Percentiles rank a stretch among this genome's conserved stretches.
Conservation (phyloP, 92 coral and sea anemone species). For the Virgularia gustaviana region DNA sequence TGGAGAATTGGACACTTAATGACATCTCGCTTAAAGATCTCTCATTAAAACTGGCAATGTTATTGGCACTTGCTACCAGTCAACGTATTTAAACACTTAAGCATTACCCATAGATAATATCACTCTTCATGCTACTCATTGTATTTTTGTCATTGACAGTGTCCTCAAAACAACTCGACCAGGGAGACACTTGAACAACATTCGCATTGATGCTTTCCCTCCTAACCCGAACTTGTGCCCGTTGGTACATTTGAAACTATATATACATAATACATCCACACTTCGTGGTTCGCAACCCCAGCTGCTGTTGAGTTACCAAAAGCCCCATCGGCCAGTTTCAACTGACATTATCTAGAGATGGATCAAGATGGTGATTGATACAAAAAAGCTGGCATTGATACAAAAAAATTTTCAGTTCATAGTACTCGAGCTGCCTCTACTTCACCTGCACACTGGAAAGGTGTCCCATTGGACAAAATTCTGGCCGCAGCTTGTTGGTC, state of each 20-base stretch:
- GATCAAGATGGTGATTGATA: constrained; percentile 24
- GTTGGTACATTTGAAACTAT: background rate
- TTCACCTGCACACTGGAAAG: constrained; percentile 37
- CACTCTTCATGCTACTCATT: background rate
- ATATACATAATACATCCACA: background rate
- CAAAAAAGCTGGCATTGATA: constrained; percentile 35
- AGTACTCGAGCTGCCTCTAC: constrained; percentile 51
- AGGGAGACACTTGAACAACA: constrained; percentile 15
- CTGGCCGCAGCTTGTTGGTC: constrained; percentile 53
- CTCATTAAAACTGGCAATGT: background rate
- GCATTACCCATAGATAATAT: background rate
- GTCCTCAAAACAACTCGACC: constrained; percentile 22
- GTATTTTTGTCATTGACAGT: background rate
- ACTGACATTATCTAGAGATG: constrained; percentile 39
- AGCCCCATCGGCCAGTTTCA: constrained; percentile 39
- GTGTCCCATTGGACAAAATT: constrained; percentile 36
- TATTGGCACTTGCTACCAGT: background rate
- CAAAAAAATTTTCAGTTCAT: constrained; percentile 41
- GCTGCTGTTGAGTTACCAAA: constrained; percentile 21
- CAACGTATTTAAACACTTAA: constrained; percentile 2
- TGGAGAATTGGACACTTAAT: too few species aligned
- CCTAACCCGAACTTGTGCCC: background rate
- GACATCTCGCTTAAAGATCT: background rate
- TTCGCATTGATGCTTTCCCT: background rate
- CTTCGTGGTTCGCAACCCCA: background rate